Percentiles rank a stretch among this genome's conserved stretches.
phyloP scores from a whole-genome alignment of 2,888 invertebrate genomes.

The Metalampra italica region DNA sequence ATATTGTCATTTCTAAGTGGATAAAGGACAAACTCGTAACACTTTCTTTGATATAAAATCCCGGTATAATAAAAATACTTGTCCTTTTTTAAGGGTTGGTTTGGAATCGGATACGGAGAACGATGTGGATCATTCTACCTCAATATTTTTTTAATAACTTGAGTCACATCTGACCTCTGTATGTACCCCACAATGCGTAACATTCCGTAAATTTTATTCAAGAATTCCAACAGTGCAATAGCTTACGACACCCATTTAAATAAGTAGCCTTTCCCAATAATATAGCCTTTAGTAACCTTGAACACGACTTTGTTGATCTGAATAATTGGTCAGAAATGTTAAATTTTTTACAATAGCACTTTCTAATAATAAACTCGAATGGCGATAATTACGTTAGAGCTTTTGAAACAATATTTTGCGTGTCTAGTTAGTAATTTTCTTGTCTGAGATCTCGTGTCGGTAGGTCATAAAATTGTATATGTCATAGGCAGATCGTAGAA shows the following conservation, averaged over 20 bases:
- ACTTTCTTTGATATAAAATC: too few relatives aligned
- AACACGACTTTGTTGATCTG: slow-evolving; percentile 21
- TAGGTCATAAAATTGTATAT: too few relatives aligned
- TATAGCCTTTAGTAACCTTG: slow-evolving; percentile 39
- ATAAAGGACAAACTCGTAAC: too few relatives aligned
- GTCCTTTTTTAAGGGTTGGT: too few relatives aligned
- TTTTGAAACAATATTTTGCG: background rate
- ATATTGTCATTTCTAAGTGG: too few relatives aligned
- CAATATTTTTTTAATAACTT: background rate
- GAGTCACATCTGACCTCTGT: background rate
- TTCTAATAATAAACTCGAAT: slow-evolving; percentile 17
- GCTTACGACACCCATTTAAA: slow-evolving; percentile 32
- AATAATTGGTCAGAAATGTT: slow-evolving; percentile 11
- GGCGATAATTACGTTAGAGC: slow-evolving; percentile 4
- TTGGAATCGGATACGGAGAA: too few relatives aligned
- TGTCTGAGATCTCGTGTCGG: background rate
- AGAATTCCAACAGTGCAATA: slow-evolving; percentile 21
- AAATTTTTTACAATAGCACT: slow-evolving; percentile 13
- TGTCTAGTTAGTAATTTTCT: background rate
- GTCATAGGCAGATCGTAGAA: too few relatives aligned
- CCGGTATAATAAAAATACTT: too few relatives aligned
- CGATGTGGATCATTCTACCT: too few relatives aligned
- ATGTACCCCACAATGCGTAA: slow-evolving; percentile 1
- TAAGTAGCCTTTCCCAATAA: slow-evolving; percentile 38
- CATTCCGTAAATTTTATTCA: slow-evolving; percentile 8